These are phyloP conservation scores for Heterochromis multidens DNA, from an alignment of 2,113 vertebrate species.

Conservation along the genomic window DNA sequence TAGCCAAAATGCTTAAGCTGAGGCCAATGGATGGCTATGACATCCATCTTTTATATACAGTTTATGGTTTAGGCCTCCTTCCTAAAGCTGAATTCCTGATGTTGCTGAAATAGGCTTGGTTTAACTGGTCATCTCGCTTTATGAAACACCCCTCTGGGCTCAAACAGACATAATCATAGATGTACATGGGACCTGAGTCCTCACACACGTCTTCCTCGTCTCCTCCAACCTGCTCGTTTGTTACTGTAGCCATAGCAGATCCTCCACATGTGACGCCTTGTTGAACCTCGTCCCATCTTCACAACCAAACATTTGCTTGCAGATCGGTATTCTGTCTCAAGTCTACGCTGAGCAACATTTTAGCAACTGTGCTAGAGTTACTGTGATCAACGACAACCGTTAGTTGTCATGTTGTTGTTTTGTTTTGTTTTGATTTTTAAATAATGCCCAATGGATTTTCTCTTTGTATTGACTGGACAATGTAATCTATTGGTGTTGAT, in stretches of 20 bases:
- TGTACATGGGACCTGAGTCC: slow-evolving; percentile 9
- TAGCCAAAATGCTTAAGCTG: neutral
- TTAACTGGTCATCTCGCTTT: neutral
- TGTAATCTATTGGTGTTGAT: slow-evolving; percentile 74
- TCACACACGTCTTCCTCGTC: slow-evolving; percentile 62
- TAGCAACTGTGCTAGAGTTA: slow-evolving; percentile 63
- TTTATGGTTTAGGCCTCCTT: neutral
- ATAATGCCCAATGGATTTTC: slow-evolving; percentile 61
- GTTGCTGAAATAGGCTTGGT: neutral
- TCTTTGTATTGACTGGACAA: slow-evolving; percentile 72
- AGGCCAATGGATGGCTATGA: neutral
- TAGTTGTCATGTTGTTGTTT: slow-evolving; percentile 52
- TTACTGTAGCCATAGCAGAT: slow-evolving; percentile 41
- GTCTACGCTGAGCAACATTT: slow-evolving; percentile 47
- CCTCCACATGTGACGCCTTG: slow-evolving; percentile 27
- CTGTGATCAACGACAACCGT: slow-evolving; percentile 57
- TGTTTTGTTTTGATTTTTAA: slow-evolving; percentile 4
- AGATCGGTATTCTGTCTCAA: slow-evolving; percentile 40
- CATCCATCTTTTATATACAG: neutral
- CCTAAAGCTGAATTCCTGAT: neutral
- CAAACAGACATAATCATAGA: slow-evolving; percentile 4
- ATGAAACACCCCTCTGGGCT: slow-evolving; percentile 20
- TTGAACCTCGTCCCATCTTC: neutral
- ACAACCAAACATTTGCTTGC: slow-evolving; percentile 39
- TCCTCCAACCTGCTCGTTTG: slow-evolving; percentile 40